These are phyloP conservation scores for Macaria liturata DNA, from an alignment of 2,888 invertebrate genomes.

Conservation along the genomic window DNA sequence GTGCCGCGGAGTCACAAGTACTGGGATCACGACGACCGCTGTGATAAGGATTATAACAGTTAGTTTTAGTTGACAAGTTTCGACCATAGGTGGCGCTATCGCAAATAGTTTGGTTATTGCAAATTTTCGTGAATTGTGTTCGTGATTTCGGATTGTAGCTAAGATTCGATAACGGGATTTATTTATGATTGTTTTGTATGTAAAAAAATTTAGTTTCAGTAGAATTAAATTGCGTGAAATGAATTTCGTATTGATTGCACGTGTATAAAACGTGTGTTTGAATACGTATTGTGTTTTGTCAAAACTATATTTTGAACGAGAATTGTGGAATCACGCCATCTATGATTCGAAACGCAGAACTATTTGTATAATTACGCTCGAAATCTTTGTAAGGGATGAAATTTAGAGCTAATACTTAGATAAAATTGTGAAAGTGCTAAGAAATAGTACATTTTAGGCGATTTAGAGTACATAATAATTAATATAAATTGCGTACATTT, in stretches of 20 bases:
- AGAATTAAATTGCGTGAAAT: no score
- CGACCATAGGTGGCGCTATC: constrained; percentile 14
- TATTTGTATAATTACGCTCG: constrained; percentile 12
- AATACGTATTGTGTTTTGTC: no score
- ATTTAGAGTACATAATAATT: no score
- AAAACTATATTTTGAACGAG: no score
- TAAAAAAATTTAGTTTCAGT: no score
- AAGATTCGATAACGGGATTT: no score
- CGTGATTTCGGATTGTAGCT: no score
- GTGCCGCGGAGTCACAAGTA: constrained; percentile 73
- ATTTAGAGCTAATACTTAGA: constrained; percentile 10
- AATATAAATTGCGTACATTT: not conserved
- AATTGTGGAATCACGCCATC: constrained; percentile 11
- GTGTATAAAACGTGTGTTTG: no score
- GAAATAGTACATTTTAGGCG: constrained; percentile 4
- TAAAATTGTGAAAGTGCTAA: constrained; percentile 22
- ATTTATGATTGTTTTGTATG: no score
- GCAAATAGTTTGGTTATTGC: no score
- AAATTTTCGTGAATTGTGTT: no score
- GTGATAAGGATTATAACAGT: constrained; percentile 76
- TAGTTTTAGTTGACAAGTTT: constrained; percentile 46
- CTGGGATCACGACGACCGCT: constrained; percentile 77
- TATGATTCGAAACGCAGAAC: constrained; percentile 10
- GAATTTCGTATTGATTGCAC: no score
- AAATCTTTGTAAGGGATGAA: constrained; percentile 19